phyloP scores from a whole-genome alignment of 1,140 invertebrate genomes.

The Procambarus virginalis region DNA sequence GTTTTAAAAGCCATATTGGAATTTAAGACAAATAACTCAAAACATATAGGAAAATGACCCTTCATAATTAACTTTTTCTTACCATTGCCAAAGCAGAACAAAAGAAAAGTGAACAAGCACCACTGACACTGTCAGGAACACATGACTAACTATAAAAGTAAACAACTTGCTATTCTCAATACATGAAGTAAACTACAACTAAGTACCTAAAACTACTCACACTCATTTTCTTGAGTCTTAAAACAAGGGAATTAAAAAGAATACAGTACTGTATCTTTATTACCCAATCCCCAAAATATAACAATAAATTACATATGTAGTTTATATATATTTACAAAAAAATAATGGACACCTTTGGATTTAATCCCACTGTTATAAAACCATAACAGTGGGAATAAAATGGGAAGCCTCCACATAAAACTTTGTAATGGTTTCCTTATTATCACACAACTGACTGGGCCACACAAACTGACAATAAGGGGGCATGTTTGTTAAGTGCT shows the following conservation, averaged over 20 bases:
- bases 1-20: background rate
- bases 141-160: background rate
- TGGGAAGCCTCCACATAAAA: too few relatives aligned
- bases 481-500: too few relatives aligned
- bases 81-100: background rate
- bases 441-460: too few relatives aligned
- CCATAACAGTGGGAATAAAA: too few relatives aligned
- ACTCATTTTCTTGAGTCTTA: background rate
- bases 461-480: too few relatives aligned
- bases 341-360: too few relatives aligned
- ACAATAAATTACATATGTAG: too few relatives aligned
- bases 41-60: background rate
- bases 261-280: background rate
- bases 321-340: too few relatives aligned
- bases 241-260: background rate
- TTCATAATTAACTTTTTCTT: background rate
- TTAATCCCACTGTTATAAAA: too few relatives aligned
- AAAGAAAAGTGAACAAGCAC: background rate
- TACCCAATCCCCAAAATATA: too few relatives aligned
- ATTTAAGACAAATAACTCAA: conserved; percentile 2
- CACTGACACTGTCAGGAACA: background rate
- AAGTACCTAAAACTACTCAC: background rate
- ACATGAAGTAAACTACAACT: background rate
- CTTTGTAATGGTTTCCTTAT: too few relatives aligned
- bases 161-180: background rate